Evolutionary conservation across 2,888 invertebrate species (phyloP).

Genomic region (Eristalis arbustorum): DNA sequence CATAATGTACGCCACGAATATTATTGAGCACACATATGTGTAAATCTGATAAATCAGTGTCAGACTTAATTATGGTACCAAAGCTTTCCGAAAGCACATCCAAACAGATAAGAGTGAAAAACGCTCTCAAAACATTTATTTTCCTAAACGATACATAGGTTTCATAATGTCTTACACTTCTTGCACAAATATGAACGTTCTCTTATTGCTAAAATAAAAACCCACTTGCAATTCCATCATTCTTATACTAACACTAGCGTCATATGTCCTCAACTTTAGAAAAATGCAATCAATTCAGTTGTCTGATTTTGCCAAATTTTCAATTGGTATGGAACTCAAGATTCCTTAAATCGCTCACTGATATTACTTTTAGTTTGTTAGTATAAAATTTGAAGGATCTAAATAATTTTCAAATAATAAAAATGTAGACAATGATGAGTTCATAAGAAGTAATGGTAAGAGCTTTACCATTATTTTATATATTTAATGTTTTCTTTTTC

Average conservation of each 20-base stretch:
- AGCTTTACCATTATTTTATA: constrained; percentile 33
- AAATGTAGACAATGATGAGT: constrained; percentile 1
- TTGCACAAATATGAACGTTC: neutral
- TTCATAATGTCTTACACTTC: neutral
- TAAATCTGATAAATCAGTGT: neutral
- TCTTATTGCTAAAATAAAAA: neutral
- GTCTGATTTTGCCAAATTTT: neutral
- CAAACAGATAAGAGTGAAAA: neutral
- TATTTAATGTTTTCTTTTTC: constrained; percentile 50
- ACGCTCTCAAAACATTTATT: neutral
- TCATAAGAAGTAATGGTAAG: constrained; percentile 11
- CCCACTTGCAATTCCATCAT: neutral
- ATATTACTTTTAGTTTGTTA: neutral
- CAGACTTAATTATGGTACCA: neutral
- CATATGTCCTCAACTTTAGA: too few species aligned
- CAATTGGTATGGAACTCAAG: neutral
- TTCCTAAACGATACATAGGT: neutral
- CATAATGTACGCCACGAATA: neutral
- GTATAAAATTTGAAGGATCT: too few species aligned
- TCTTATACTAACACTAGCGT: neutral
- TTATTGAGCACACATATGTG: neutral
- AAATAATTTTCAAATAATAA: neutral
- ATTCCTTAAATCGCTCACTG: neutral
- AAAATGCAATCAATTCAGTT: neutral
- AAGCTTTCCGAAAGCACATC: neutral